These are phyloP conservation scores for Clanis bilineata DNA, from an alignment of 2,888 invertebrate genomes.

Conservation along the genomic window DNA sequence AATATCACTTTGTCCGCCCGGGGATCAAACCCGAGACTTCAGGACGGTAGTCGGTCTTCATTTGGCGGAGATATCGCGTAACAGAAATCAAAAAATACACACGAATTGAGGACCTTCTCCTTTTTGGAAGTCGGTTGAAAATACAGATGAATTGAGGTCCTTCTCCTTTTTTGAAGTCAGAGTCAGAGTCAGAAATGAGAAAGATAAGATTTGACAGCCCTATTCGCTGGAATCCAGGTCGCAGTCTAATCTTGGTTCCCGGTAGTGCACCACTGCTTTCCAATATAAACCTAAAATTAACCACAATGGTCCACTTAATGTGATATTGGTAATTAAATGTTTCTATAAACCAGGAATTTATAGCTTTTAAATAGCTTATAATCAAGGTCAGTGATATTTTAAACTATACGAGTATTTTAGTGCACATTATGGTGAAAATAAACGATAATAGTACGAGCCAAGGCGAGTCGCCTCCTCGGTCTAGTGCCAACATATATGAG, in stretches of 20 bases:
- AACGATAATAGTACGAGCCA: no score
- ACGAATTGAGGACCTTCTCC: no score
- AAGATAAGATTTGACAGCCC: neutral
- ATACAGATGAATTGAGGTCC: no score
- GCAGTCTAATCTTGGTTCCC: neutral
- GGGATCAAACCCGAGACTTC: no score
- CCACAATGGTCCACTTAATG: neutral
- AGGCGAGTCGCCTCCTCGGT: no score
- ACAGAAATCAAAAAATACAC: no score
- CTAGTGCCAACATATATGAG: no score
- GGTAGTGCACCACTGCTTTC: neutral
- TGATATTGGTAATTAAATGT: neutral
- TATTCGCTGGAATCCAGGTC: neutral
- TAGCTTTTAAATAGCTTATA: neutral
- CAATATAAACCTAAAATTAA: conserved; percentile 9
- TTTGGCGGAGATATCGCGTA: no score
- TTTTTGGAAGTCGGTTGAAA: no score
- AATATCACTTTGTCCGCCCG: no score
- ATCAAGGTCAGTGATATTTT: neutral
- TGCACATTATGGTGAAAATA: neutral
- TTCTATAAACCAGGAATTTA: neutral
- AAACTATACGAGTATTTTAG: neutral
- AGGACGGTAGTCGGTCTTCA: no score
- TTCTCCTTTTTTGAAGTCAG: no score
- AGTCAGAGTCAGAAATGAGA: neutral